phyloP scores from a whole-genome alignment of 2,888 invertebrate genomes.

The Platynereis dumerilii region DNA sequence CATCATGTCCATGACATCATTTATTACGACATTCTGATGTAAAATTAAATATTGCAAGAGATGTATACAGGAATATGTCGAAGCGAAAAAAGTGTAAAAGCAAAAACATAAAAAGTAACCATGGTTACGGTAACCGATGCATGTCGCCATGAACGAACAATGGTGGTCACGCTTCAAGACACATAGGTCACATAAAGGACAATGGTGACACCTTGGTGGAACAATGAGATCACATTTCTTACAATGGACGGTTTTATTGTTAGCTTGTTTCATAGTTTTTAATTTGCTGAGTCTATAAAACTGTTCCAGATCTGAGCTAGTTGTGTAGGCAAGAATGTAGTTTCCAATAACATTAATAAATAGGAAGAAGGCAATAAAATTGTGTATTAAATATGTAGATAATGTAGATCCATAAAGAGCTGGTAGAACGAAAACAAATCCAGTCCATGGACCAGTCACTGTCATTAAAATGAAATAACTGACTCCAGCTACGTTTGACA shows the following conservation, averaged over 20 bases:
- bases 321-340: background rate
- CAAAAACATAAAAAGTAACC: conserved; percentile 43
- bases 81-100: conserved; percentile 38
- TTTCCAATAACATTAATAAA: conserved; percentile 1
- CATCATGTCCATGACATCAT: conserved; percentile 26
- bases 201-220: conserved; percentile 41
- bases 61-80: conserved; percentile 31
- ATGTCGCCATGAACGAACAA: conserved; percentile 43
- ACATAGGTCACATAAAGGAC: conserved; percentile 39
- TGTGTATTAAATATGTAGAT: background rate
- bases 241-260: conserved; percentile 22
- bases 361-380: background rate
- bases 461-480: background rate
- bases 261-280: background rate
- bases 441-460: background rate
- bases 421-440: background rate
- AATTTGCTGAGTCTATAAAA: background rate
- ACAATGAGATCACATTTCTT: conserved; percentile 24
- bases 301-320: background rate
- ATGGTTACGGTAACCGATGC: conserved; percentile 43
- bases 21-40: conserved; percentile 25
- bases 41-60: conserved; percentile 32
- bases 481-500: background rate
- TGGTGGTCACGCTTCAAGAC: conserved; percentile 43
- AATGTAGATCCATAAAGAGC: background rate